A percentile compares a stretch with the other conserved stretches of the same genome.
These are phyloP conservation scores for Baryphthengus martii DNA, from an alignment of 2,113 vertebrate genomes.

Conservation along the genomic window DNA sequence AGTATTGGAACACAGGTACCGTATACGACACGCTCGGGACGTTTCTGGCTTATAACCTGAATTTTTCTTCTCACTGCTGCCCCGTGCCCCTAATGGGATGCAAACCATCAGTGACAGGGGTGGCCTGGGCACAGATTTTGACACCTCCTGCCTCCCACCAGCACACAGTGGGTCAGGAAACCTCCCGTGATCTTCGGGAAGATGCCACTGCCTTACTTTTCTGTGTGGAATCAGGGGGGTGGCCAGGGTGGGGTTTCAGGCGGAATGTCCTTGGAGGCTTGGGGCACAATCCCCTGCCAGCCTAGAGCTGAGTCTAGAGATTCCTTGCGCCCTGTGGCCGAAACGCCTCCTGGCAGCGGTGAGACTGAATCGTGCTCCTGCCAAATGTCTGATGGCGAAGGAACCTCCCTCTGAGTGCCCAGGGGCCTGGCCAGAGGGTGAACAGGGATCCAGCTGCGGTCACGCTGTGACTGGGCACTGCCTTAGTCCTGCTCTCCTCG, in stretches of 20 bases:
- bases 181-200: neutral
- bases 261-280: rapidly evolving
- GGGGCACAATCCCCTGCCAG: neutral
- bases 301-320: neutral
- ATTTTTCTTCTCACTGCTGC: neutral
- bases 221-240: neutral
- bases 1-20: slow-evolving; percentile 95
- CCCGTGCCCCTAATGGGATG: rapidly evolving
- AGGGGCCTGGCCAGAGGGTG: neutral
- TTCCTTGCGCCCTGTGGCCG: neutral
- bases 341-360: neutral
- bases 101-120: neutral
- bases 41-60: rapidly evolving
- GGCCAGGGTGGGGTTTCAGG: rapidly evolving
- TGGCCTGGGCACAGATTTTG: neutral
- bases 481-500: rapidly evolving
- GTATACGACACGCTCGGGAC: rapidly evolving
- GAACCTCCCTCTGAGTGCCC: neutral
- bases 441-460: neutral
- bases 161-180: neutral
- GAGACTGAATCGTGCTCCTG: neutral
- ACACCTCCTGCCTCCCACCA: neutral
- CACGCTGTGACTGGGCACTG: neutral
- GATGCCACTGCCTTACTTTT: neutral
- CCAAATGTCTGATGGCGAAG: neutral